Percentiles rank a stretch among this genome's conserved stretches.
These are phyloP conservation scores for Podargus strigoides DNA, from an alignment of 2,797 vertebrate genomes.

Conservation along the genomic window DNA sequence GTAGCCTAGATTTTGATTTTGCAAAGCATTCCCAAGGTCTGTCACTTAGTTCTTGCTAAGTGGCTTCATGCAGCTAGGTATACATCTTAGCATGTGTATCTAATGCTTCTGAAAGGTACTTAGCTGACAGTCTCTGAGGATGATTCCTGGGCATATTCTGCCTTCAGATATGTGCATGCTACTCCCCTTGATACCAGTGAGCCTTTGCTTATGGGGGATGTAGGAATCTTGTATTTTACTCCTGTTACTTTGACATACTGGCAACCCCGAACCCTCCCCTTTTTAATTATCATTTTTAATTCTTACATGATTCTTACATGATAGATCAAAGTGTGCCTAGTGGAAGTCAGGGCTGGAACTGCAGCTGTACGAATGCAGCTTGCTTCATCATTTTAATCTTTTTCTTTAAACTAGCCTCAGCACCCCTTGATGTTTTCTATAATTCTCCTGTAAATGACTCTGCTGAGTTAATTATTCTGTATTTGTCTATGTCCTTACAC, in stretches of 20 bases:
- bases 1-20: not conserved
- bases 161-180: not conserved
- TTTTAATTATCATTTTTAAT: not conserved
- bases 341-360: not conserved
- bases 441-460: not conserved
- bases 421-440: not conserved
- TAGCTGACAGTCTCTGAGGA: not conserved
- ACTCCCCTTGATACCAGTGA: not conserved
- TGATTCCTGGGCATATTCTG: not conserved
- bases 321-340: not conserved
- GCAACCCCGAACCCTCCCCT: not conserved
- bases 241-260: not conserved
- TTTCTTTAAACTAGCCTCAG: not conserved
- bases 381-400: not conserved
- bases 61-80: not conserved
- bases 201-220: not conserved
- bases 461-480: not conserved
- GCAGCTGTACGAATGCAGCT: not conserved
- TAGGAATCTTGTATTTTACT: not conserved
- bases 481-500: not conserved
- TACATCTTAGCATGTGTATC: not conserved
- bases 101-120: constrained; percentile 27
- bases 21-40: not conserved
- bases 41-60: constrained; percentile 21
- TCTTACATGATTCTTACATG: not conserved